A percentile compares a stretch with the other conserved stretches of the same genome.
phyloP scores from a whole-genome alignment of 2,113 vertebrate genomes.

The Anoplopoma fimbria region DNA sequence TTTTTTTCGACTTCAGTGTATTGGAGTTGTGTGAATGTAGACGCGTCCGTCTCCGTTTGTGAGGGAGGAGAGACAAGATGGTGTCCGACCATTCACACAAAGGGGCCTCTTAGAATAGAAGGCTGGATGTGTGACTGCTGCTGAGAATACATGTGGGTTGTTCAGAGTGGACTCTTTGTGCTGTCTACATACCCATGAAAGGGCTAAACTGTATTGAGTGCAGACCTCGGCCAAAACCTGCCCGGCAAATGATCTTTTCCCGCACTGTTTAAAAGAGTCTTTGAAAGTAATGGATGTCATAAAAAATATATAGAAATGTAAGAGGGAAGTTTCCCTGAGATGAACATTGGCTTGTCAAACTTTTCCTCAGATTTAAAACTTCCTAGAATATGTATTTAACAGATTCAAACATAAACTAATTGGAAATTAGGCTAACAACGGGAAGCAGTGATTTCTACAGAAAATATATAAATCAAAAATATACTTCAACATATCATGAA shows the following conservation, averaged over 20 bases:
- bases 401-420: not conserved
- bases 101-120: conserved; percentile 16
- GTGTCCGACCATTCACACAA: conserved; percentile 3
- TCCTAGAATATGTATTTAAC: not conserved
- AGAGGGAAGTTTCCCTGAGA: not conserved
- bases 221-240: conserved; percentile 68
- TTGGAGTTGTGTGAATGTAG: conserved; percentile 67
- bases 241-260: not conserved
- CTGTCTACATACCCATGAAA: conserved; percentile 59
- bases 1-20: conserved; percentile 15
- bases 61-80: conserved; percentile 18
- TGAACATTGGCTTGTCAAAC: not conserved
- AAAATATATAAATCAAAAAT: no score
- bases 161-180: conserved; percentile 22
- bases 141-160: conserved; percentile 54
- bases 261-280: not conserved
- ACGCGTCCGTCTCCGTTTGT: conserved; percentile 46
- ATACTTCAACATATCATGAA: not conserved
- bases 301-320: not conserved
- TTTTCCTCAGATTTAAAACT: not conserved
- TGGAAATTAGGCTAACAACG: not conserved
- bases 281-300: not conserved
- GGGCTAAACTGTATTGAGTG: conserved; percentile 68
- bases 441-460: not conserved
- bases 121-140: conserved; percentile 49